Evolutionary conservation across 2,888 invertebrate genomes (phyloP).

Genomic region (Pristionchus maxplancki): DNA sequence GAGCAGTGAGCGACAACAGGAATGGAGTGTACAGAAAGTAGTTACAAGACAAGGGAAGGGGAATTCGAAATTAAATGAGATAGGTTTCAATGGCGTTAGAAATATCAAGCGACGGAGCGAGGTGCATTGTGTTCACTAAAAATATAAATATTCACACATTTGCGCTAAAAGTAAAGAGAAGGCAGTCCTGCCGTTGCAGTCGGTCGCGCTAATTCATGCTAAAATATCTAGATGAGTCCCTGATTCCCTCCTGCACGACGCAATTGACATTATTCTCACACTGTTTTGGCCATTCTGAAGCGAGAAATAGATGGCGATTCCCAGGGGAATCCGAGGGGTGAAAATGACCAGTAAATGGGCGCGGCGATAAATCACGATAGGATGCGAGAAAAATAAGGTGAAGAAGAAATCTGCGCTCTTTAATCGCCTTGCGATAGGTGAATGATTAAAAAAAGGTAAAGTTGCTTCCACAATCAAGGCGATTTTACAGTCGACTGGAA

Average conservation of each 20-base stretch:
- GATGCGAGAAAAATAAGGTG: not conserved
- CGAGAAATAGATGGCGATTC: not conserved
- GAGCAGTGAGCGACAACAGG: not conserved
- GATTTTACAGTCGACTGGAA: too few species aligned
- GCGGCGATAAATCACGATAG: not conserved
- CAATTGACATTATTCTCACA: not conserved
- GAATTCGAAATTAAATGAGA: too few species aligned
- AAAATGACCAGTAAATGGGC: conserved; percentile 12
- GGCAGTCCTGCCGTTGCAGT: too few species aligned
- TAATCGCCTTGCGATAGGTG: too few species aligned
- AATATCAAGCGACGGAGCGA: too few species aligned
- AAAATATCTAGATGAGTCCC: not conserved
- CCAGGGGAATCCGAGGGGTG: not conserved
- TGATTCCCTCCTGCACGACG: not conserved
- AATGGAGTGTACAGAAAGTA: not conserved
- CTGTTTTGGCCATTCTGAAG: not conserved
- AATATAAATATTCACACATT: too few species aligned
- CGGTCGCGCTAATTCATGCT: not conserved
- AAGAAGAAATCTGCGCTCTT: not conserved
- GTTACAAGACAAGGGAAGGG: too few species aligned
- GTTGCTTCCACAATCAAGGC: too few species aligned
- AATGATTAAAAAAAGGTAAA: too few species aligned
- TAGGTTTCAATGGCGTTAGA: too few species aligned
- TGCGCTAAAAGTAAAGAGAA: too few species aligned
- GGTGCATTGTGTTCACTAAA: too few species aligned